A percentile compares a stretch with the other conserved stretches of the same genome.
Conservation (phyloP, 2,113 vertebrate species). For the Dicrurus megarhynchus region DNA sequence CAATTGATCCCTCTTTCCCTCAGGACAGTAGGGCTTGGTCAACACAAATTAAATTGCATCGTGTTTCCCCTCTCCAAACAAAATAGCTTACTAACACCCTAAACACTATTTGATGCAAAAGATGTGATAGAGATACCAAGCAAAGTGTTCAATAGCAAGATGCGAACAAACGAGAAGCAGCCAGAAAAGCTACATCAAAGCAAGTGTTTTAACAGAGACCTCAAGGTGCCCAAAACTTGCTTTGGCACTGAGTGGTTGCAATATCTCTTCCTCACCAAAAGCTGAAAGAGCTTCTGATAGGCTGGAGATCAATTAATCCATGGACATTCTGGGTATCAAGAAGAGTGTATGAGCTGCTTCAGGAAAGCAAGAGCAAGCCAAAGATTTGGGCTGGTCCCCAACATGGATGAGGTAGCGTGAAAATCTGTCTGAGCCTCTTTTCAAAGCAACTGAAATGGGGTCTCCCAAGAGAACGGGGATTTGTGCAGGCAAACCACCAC, state of each 20-base stretch:
- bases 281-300: background rate
- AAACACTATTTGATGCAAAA: background rate
- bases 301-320: background rate
- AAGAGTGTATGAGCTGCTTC: background rate
- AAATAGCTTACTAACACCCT: background rate
- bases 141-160: background rate
- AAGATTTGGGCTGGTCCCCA: background rate
- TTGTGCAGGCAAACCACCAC: background rate
- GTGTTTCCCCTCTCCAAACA: background rate
- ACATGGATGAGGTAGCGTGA: background rate
- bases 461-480: background rate
- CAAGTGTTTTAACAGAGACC: background rate
- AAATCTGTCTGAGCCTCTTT: background rate
- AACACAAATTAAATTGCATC: background rate
- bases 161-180: background rate
- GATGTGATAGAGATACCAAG: background rate
- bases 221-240: background rate
- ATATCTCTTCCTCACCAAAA: background rate
- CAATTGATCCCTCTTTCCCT: background rate
- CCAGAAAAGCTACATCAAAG: background rate
- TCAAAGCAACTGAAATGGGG: background rate
- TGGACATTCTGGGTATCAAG: background rate
- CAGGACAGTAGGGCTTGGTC: background rate
- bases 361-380: background rate
- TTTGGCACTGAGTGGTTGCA: background rate